A percentile compares a stretch with the other conserved stretches of the same genome.
These are phyloP conservation scores for Psophia crepitans DNA, from an alignment of 2,113 vertebrate species.

Conservation along the genomic window DNA sequence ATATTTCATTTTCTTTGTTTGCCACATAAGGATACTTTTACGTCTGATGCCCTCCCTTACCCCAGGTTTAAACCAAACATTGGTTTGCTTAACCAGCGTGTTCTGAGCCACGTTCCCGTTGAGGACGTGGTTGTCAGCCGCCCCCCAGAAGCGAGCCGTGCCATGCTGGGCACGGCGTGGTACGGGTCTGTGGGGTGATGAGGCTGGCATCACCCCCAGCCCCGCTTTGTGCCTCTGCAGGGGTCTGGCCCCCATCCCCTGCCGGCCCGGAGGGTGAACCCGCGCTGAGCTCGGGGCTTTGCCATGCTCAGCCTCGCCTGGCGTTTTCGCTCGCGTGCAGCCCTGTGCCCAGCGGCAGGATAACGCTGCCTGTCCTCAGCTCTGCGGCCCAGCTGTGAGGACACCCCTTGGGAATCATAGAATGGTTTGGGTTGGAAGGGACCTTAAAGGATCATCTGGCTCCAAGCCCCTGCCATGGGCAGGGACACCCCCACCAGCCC, in stretches of 20 bases:
- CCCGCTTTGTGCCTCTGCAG: not conserved
- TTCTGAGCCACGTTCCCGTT: accelerated
- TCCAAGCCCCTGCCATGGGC: no score
- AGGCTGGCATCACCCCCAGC: no score
- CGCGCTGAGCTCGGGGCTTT: not conserved
- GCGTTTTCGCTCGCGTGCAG: accelerated
- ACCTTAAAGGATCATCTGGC: no score
- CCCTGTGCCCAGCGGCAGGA: not conserved
- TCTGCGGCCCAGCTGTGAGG: not conserved
- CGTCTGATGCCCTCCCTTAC: no score
- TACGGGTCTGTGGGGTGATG: no score
- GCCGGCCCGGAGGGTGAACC: not conserved
- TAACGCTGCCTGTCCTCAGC: not conserved
- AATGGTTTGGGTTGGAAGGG: no score
- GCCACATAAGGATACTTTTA: not conserved
- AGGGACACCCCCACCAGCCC: no score
- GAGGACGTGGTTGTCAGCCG: not conserved
- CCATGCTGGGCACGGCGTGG: no score
- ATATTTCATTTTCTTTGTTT: not conserved
- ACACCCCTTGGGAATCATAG: not conserved
- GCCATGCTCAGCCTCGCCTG: not conserved
- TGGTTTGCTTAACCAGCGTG: not conserved
- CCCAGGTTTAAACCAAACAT: not conserved
- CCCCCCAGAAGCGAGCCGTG: not conserved
- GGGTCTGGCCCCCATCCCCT: not conserved